A percentile compares a stretch with the other conserved stretches of the same genome.
Conservation (phyloP, 2,797 vertebrate species). For the Decapterus maruadsi region DNA sequence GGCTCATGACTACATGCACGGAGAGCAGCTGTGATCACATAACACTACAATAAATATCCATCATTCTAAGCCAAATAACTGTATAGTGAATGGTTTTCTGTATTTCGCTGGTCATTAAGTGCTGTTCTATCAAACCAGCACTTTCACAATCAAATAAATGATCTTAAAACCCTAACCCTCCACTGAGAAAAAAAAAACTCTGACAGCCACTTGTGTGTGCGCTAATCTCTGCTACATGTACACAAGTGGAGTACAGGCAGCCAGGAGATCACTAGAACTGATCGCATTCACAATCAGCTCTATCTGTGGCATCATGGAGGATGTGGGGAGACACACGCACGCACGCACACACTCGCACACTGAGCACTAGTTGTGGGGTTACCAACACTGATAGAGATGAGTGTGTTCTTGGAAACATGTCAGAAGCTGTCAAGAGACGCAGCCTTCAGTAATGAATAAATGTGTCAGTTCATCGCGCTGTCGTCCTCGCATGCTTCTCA, state of each 20-base stretch:
- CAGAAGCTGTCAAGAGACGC: constrained; percentile 54
- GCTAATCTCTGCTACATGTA: constrained; percentile 13
- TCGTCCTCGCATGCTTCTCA: constrained; percentile 75
- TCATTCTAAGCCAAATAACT: not conserved
- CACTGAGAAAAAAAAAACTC: constrained; percentile 4
- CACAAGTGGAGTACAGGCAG: constrained; percentile 27
- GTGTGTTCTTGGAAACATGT: constrained; percentile 80
- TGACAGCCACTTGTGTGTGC: constrained; percentile 22
- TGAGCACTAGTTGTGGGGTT: constrained; percentile 52
- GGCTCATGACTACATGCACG: not conserved
- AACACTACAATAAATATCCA: constrained; percentile 13
- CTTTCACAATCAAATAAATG: not conserved
- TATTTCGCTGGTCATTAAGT: not conserved
- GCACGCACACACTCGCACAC: constrained; percentile 30
- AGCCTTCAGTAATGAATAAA: constrained; percentile 69
- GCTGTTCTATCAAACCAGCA: not conserved
- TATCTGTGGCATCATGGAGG: constrained; percentile 76
- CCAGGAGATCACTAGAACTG: constrained; percentile 57
- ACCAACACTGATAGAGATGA: constrained; percentile 70
- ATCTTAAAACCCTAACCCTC: constrained; percentile 15
- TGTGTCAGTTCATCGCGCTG: constrained; percentile 71
- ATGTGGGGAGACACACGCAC: constrained; percentile 68
- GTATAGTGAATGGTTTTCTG: not conserved
- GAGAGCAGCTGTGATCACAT: constrained; percentile 26
- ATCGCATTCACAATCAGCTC: constrained; percentile 70